Conservation (phyloP, 2,888 invertebrate species). For the Tachina lurida region DNA sequence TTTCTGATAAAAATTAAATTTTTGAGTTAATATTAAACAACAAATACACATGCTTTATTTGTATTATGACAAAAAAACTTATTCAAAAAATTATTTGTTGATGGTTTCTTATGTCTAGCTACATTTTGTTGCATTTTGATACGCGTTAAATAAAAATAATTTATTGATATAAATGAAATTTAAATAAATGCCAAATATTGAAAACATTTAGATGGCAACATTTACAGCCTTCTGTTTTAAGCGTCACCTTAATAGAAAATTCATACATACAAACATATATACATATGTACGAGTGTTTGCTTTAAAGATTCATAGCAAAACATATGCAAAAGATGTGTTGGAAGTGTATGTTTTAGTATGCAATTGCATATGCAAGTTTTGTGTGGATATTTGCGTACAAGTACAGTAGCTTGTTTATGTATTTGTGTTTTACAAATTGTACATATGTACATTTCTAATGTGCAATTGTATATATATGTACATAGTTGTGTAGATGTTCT, state of each 20-base stretch:
- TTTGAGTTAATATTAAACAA: too few relatives aligned
- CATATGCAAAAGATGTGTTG: conserved; percentile 30
- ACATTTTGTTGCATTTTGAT: too few relatives aligned
- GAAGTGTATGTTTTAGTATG: conserved; percentile 16
- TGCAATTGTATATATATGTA: not conserved
- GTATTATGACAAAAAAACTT: too few relatives aligned
- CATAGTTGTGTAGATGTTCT: conserved; percentile 26
- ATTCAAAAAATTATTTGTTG: too few relatives aligned
- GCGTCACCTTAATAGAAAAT: not conserved
- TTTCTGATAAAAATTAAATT: too few relatives aligned
- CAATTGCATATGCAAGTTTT: conserved; percentile 29
- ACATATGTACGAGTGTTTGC: not conserved
- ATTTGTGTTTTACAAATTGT: not conserved
- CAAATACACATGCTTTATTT: too few relatives aligned
- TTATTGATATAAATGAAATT: too few relatives aligned
- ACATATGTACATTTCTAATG: not conserved
- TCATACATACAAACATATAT: not conserved
- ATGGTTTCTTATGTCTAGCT: too few relatives aligned
- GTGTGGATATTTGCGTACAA: not conserved
- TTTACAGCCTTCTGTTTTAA: not conserved
- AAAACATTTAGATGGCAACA: too few relatives aligned
- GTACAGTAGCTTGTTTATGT: not conserved
- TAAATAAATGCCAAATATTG: too few relatives aligned
- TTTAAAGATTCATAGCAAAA: not conserved
- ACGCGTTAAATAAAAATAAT: too few relatives aligned